Percentiles rank a stretch among this genome's conserved stretches.
Evolutionary conservation across 2,113 vertebrate genomes (phyloP).

Genomic region (Dendropsophus ebraccatus): DNA sequence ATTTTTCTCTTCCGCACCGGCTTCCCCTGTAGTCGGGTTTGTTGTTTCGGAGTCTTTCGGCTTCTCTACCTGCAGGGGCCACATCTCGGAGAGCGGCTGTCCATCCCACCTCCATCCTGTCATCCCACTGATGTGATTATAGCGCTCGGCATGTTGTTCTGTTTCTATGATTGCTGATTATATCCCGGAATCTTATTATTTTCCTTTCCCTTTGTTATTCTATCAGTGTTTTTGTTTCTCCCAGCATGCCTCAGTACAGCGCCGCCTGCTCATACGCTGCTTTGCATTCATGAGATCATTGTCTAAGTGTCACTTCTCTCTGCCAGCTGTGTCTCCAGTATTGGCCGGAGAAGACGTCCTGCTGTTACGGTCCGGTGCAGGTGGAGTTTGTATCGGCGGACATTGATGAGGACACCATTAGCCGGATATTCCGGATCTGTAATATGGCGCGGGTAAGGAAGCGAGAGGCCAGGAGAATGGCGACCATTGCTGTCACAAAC

Average conservation of each 20-base stretch:
- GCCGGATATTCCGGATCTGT: slow-evolving; percentile 97
- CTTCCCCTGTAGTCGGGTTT: background rate
- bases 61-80: background rate
- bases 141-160: slow-evolving; percentile 17
- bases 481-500: background rate
- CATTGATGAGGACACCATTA: slow-evolving; percentile 96
- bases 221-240: slow-evolving; percentile 50
- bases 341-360: slow-evolving; percentile 96
- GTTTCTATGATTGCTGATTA: slow-evolving; percentile 51
- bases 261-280: background rate
- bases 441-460: slow-evolving; percentile 92
- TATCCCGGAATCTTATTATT: slow-evolving; percentile 42
- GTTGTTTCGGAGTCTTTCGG: background rate
- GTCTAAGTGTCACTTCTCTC: background rate
- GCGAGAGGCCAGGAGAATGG: accelerated
- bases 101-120: slow-evolving; percentile 30
- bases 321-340: slow-evolving; percentile 94
- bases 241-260: slow-evolving; percentile 7
- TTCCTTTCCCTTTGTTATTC: slow-evolving; percentile 36
- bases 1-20: background rate
- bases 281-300: slow-evolving; percentile 5
- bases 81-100: background rate
- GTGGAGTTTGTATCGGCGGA: slow-evolving; percentile 97
- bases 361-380: slow-evolving; percentile 94
- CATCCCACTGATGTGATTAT: slow-evolving; percentile 39